phyloP scores from a whole-genome alignment of 2,888 invertebrate species.

The Protophormia terraenovae region DNA sequence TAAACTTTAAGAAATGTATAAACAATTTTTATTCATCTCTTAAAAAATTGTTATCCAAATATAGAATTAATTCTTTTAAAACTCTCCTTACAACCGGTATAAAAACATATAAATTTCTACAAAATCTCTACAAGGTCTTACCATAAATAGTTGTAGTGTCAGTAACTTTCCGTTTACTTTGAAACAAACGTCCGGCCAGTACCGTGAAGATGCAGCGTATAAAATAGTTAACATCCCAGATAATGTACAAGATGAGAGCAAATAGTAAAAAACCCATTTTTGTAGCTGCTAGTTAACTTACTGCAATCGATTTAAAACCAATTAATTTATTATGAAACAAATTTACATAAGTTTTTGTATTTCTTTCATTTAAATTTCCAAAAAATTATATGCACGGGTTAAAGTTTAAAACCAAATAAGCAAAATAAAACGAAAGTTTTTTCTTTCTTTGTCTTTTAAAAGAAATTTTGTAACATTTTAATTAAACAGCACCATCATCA shows the following conservation, averaged over 20 bases:
- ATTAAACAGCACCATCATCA: not conserved
- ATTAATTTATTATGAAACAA: conserved; percentile 35
- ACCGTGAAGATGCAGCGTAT: conserved; percentile 87
- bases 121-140: conserved; percentile 80
- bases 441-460: not conserved
- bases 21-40: no score
- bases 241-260: conserved; percentile 84
- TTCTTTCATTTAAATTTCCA: not conserved
- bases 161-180: conserved; percentile 86
- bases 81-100: not conserved
- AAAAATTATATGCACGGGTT: no score
- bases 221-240: conserved; percentile 92
- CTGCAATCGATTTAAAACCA: conserved; percentile 18
- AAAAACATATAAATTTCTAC: not conserved
- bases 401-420: conserved; percentile 37
- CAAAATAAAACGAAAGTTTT: conserved; percentile 12
- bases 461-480: not conserved
- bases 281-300: not conserved
- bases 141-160: conserved; percentile 88
- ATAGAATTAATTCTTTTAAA: conserved; percentile 1
- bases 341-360: conserved; percentile 19
- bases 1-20: no score
- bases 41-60: no score
- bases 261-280: conserved; percentile 76
- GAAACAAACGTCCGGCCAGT: conserved; percentile 86